Base-by-base conservation (phyloP, 2,113 vertebrate genomes). In the Charina bottae region DNA sequence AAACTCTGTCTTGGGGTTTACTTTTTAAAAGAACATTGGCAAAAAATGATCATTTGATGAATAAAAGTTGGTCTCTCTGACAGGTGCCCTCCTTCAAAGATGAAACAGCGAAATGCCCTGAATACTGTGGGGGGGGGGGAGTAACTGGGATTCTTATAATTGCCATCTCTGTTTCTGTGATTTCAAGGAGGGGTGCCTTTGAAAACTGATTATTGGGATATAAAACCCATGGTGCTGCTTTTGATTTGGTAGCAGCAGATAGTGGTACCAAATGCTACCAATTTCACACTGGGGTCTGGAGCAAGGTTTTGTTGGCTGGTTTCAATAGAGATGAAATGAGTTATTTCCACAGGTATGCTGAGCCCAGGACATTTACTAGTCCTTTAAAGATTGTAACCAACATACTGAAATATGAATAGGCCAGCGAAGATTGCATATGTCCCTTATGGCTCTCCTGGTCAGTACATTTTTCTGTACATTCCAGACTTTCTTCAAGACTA, bases 41-140 rank as follows among this genome's bases (percentile, higher is more conserved):
- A n/a, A 90, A 90, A 89, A 93, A 19, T 94, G 10, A 37, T 83
- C 15, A 13, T 90, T 89, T 53, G 62, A 83, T 87, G 54, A 90
- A 92, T 89, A 49, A 68, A 92, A 91, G 54, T 87, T 53, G 55
- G 21, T 88, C 86, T 33, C 90, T 93, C n/a, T 90, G 92, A 92
- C 92, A 89, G 89, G 46, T 90, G 72, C 33, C 90, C 91, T 93
- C 33, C 93, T 95, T 95, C 95, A 92, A 95, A 96, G 92, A 94
- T 88, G 94, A 94, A 88, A 92, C 92, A 94, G 93, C 85, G 92
- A 93, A 93, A 94, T 49, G 94, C 68, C 68, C n/a, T 37, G 54
- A 46, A 53, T 26, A 68, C 23, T 37, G 4, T 83, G 9, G 17
- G 8, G 49, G 17, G n/a, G n/a, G n/a, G n/a, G n/a, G n/a, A n/a